phyloP scores from a whole-genome alignment of 2,113 vertebrate genomes.

The Hemiprocne comata region DNA sequence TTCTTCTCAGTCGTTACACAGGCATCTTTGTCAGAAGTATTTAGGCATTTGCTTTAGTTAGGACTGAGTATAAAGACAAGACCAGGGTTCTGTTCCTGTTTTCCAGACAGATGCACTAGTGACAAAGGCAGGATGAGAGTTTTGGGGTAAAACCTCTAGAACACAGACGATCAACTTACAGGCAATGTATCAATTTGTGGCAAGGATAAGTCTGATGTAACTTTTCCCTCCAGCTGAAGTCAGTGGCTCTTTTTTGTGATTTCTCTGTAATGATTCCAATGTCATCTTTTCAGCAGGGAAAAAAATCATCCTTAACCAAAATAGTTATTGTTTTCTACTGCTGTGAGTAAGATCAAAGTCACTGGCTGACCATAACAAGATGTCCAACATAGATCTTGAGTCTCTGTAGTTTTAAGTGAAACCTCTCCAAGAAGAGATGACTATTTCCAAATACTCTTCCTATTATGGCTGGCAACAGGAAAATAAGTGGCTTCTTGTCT shows the following conservation, averaged over 20 bases:
- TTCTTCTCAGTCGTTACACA: rapidly evolving
- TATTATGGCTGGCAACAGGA: neutral
- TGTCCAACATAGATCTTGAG: neutral
- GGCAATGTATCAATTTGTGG: neutral
- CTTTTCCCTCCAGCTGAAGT: neutral
- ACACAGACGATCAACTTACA: neutral
- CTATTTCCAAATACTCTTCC: neutral
- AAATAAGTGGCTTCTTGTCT: neutral
- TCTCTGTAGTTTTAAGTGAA: neutral
- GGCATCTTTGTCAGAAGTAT: neutral
- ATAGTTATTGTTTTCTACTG: neutral
- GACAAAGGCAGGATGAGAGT: neutral
- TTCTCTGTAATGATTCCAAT: neutral
- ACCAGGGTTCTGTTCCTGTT: neutral
- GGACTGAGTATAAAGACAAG: neutral
- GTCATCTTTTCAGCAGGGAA: neutral
- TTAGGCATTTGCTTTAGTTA: neutral
- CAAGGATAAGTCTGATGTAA: neutral
- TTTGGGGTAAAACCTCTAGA: neutral
- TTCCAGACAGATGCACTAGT: neutral
- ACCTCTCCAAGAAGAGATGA: neutral
- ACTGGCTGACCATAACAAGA: neutral
- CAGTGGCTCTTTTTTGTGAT: neutral
- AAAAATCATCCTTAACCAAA: neutral
- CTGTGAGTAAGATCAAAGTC: neutral